Evolutionary conservation across 1,140 invertebrate species (phyloP), one percentile per base, ranked within the genome.

Genomic region (Drosophila sechellia): DNA sequence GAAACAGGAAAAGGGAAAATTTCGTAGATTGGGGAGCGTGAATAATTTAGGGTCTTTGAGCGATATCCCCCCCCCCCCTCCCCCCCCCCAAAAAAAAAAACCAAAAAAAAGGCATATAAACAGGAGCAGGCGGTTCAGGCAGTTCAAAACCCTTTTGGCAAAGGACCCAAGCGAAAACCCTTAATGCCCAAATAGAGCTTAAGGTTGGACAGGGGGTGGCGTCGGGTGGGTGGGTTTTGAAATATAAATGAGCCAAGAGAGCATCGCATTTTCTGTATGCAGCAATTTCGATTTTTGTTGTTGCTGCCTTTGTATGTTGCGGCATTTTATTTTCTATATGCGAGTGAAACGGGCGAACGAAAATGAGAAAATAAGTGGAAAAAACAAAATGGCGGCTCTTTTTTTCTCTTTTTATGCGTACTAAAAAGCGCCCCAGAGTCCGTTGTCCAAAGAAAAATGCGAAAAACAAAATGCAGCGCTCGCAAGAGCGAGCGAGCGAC

Each of bases 281-380:
- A 53, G 81, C 58, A 81, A 81, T 79, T 71, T 71, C 64, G 64
- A 70, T 70, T 69, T 55, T 70, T 48, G 50, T 69, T 70, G 83
- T 72, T 59, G 58, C 34, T 48, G 45, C 77, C 54, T 57, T 80
- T 49, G 68, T 52, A 79, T 81, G 81, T 79, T 87, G 84, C 85
- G 84, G 85, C 84, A 90, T 89, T 89, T 89, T 90, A 90, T 89
- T 89, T 89, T 89, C 85, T 89, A 90, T 84, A 89, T 89, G 77
- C 79, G 63, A 70, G 50, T 48, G 52, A 89, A 84, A 57, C 79
- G 68, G 66, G 76, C 57, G 79, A 87, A 89, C 57, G 79, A 87
- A 89, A 87, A 87, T 89, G 84, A 89, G 84, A 71, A 87, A 77
- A 78, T 89, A 89, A 80, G 80, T 89, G 61, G 69, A 84, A 87